Base-by-base conservation (phyloP, 1,140 invertebrate species). In the Microplitis mediator region DNA sequence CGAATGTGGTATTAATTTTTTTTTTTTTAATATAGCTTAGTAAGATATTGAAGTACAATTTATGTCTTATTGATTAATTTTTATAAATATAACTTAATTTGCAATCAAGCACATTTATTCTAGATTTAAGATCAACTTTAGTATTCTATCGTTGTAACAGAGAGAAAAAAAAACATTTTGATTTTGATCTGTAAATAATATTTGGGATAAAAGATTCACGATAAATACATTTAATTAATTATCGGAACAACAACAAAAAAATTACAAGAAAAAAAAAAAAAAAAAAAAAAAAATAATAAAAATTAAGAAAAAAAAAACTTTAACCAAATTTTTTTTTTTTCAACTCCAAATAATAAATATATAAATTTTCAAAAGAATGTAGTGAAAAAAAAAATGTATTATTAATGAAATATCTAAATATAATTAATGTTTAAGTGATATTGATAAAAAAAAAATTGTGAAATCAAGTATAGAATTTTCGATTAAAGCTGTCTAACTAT, bases 341-440 rank as follows among this genome's bases (percentile, higher is more conserved):
- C 52, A 14, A 23, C 52, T 56, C 16, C n/a, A 56, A 56, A 56
- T 23, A 61, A 31, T 6, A 52, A 51, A 68, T 8, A 56, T 54
- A 68, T 45, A 35, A 16, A 58, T 54, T 16, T 35, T 35, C 8
- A 68, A 34, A 56, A 67, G 4, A 62, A 71, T 52, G 32, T 71
- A 56, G 36, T 54, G 54, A 54, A 13, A n/a, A 72, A 77, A 54
- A 13, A n/a, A 72, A 80, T 78, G 79, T 80, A 81, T 80, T 79
- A 77, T 80, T 73, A 69, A 78, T 74, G 72, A 74, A 68, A 61
- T 73, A 73, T 61, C 66, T 74, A 79, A 76, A 3, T 56, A 76
- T 76, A 78, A 78, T 78, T 78, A 78, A 79, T 77, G 76, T 79
- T 74, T 77, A 75, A 74, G 69, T 75, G 32, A 74, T 67, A 74